Evolutionary conservation across 1,140 invertebrate species (phyloP).

Genomic region (Coptotermes formosanus): DNA sequence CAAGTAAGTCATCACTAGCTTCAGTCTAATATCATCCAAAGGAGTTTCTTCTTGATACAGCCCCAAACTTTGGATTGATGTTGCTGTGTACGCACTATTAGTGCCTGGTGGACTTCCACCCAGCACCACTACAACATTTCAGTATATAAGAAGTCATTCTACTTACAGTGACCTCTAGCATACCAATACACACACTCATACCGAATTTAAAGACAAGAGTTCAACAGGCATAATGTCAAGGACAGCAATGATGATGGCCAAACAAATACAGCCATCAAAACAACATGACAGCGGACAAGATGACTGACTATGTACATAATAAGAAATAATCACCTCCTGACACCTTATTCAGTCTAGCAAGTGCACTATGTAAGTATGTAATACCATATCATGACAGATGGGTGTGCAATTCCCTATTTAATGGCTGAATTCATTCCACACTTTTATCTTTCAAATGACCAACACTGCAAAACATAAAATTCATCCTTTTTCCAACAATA

Average conservation of each 20-base stretch:
- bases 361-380: not conserved
- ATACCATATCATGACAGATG: not conserved
- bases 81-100: not conserved
- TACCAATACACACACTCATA: not conserved
- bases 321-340: not conserved
- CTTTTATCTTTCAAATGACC: slow-evolving; percentile 1
- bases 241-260: not conserved
- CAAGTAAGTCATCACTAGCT: not conserved
- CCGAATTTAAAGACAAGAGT: not conserved
- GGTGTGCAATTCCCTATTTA: not conserved
- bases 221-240: not conserved
- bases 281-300: not conserved
- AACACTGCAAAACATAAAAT: not conserved
- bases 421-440: not conserved
- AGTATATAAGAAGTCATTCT: not conserved
- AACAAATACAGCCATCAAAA: not conserved
- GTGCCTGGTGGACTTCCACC: not conserved
- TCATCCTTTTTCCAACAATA: not conserved
- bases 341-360: not conserved
- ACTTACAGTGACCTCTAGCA: not conserved
- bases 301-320: not conserved
- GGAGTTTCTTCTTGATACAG: not conserved
- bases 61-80: not conserved
- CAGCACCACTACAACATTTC: not conserved
- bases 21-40: not conserved